These are phyloP conservation scores for Pseudococcus longispinus DNA, from an alignment of 2,888 invertebrate species.

Conservation along the genomic window DNA sequence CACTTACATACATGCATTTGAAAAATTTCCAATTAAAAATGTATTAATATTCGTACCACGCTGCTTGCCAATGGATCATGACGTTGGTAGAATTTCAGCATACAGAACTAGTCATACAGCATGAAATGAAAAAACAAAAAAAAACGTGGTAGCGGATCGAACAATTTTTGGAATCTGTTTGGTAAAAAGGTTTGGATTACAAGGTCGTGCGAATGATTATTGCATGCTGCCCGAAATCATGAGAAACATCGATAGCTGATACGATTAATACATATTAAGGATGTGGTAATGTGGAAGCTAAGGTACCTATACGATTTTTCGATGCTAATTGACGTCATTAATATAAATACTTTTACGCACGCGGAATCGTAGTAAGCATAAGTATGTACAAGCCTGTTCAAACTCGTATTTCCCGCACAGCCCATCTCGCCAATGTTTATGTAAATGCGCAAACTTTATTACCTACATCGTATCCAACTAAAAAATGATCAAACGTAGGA, in stretches of 20 bases:
- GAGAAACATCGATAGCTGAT: not conserved
- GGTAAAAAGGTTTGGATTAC: not conserved
- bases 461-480: no score
- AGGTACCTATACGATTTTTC: not conserved
- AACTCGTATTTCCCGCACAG: not conserved
- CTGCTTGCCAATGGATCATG: not conserved
- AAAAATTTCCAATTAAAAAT: not conserved
- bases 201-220: not conserved
- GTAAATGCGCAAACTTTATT: no score
- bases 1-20: not conserved
- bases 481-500: no score
- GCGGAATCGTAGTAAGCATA: not conserved
- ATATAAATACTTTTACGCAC: not conserved
- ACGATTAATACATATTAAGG: not conserved
- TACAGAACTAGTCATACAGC: not conserved
- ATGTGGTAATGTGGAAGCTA: not conserved
- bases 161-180: conserved; percentile 15
- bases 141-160: not conserved
- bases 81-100: not conserved
- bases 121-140: not conserved
- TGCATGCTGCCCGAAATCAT: not conserved
- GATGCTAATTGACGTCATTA: conserved; percentile 8
- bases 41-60: not conserved
- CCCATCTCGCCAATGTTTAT: no score
- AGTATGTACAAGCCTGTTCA: not conserved